Base-by-base conservation (phyloP, 2,888 invertebrate genomes). In the Sinotaia quadrata region DNA sequence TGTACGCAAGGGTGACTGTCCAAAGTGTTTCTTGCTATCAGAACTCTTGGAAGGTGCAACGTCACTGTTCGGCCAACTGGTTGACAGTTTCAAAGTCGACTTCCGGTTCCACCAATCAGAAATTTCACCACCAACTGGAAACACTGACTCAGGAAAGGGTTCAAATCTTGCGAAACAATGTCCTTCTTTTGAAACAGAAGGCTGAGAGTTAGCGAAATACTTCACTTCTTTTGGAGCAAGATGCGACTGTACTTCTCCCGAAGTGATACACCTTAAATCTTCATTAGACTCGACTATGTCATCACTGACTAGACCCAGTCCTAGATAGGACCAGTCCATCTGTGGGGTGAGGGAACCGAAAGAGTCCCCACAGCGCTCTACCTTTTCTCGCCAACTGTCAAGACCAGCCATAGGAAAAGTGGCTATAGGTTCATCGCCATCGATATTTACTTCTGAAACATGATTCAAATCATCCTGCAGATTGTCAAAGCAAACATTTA, bases 271-370 rank as follows among this genome's bases (percentile, higher is more conserved):
- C n/a, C n/a, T n/a, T n/a, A n/a, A n/a, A n/a, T n/a, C n/a, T n/a
- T n/a, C n/a, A n/a, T n/a, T n/a, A n/a, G n/a, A n/a, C 2, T 18
- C 47, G 2, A 12, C 21, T 7, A 47, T 18, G 21, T 7, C 24
- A 24, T 47, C 47, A n/a, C 51, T 37, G 21, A 51, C 57, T 7
- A 66, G 67, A 1, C 69, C 60, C 18, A 74, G 59, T 12, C 63
- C 67, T 15, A 74, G 65, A 37, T 72, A 74, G 18, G 74, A 70
- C 74, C 74, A 74, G 61, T 74, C 74, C 7, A 74, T 67, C 62
- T 72, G 72, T 0, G 74, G 72, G 1, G 74, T 65, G 1, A 65
- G 56, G 24, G 65, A 65, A 24, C 52, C 65, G 7, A 41, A 37
- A 10, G 65, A 65, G 0, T 56, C 65, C 18, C 56, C 31, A 24